Evolutionary conservation across 2,113 vertebrate species (phyloP).

Genomic region (Scalopus aquaticus): DNA sequence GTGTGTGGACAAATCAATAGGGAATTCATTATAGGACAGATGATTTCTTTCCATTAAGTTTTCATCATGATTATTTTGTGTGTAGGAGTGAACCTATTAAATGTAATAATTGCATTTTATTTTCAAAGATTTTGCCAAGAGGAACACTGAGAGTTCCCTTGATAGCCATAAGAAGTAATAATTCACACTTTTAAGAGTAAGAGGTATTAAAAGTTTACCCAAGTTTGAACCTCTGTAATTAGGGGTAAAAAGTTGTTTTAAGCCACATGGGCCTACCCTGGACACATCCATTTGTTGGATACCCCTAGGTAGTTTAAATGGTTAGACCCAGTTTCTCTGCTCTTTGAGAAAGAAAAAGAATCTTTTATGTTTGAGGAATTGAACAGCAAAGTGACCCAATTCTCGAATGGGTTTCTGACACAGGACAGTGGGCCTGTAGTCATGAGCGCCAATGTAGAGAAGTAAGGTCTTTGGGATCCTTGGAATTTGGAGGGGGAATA

Average conservation of each 20-base stretch:
- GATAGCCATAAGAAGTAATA: neutral
- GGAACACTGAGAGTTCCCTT: neutral
- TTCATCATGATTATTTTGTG: neutral
- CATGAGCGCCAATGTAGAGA: neutral
- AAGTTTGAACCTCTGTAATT: neutral
- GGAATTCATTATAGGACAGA: neutral
- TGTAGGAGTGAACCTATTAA: neutral
- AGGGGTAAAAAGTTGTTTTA: neutral
- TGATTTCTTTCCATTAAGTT: neutral
- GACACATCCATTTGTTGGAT: neutral
- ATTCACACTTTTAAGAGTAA: neutral
- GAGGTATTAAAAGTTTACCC: neutral
- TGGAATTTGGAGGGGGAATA: neutral
- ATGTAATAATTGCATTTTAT: neutral
- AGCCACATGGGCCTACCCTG: neutral
- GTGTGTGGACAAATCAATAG: neutral
- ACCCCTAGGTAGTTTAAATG: neutral
- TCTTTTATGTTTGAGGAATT: neutral
- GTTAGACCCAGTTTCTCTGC: neutral
- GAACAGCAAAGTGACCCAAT: neutral
- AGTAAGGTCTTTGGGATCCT: neutral
- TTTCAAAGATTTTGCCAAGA: conserved; percentile 12
- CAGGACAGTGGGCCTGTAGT: neutral
- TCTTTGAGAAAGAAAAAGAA: conserved; percentile 9
- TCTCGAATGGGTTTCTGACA: neutral